Evolutionary conservation across 2,113 vertebrate species (phyloP), one percentile per base, ranked within the genome.

Genomic region (Cebus imitator): DNA sequence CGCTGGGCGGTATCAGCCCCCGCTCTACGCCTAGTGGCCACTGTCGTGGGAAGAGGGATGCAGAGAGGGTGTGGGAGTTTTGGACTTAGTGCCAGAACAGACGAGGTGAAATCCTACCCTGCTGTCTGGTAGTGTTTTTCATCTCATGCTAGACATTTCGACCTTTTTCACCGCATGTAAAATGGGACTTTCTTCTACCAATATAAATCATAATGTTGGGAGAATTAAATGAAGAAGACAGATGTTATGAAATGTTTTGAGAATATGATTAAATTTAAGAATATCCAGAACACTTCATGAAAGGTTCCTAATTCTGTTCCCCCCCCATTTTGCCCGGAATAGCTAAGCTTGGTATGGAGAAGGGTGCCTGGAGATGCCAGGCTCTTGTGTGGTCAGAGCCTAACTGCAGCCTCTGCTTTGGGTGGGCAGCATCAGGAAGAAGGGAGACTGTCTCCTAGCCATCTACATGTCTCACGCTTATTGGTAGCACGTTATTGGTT

Each of bases 251-350:
- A 32, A 61, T 75, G 32, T 80, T 83, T 64, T 43, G 72, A 11
- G 20, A 55, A 50, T 86, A 61, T 81, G 21, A 32, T 86, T 73
- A 84, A 73, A 75, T 18, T 92, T 92, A 96, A 96, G 64, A 93
- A 61, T 87, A 86, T n/a, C 43, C 32, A 45, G 83, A 43, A 57
- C 32, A 78, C 20, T 87, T 92, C 66, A 45, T 72, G 27, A 55
- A 80, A 52, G 70, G 68, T 92, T 92, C 32, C 48, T 94, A 84
- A 64, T 87, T 87, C 90, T 16, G 37, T 35, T 66, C 16, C 16
- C 16, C 16, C 1, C 52, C 50, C 68, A 25, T 90, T 87, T 95
- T 87, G 30, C 50, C 58, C 55, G 73, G 64, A 96, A 90, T 84
- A 95, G 68, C 79, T 94, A 45, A 23, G 52, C 55, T 90, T 30